Evolutionary conservation across 2,113 vertebrate species (phyloP).

Genomic region (Sterna hirundo): DNA sequence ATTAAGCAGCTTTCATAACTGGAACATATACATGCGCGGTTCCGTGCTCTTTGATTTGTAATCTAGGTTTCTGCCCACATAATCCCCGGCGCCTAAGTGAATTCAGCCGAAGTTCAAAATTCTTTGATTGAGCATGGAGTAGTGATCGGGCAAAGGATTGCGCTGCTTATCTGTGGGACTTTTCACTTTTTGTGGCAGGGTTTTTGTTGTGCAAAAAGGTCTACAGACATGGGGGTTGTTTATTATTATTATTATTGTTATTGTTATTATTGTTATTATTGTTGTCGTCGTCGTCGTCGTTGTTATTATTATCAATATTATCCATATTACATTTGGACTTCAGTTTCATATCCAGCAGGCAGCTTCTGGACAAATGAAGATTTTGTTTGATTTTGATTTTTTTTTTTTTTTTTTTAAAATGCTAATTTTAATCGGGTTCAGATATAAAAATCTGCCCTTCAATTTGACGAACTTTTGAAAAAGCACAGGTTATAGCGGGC

Average conservation of each 20-base stretch:
- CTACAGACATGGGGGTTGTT: neutral
- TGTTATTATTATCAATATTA: no score
- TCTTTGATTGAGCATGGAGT: neutral
- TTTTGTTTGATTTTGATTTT: neutral
- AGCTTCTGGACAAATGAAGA: neutral
- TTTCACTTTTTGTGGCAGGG: neutral
- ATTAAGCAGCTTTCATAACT: slow-evolving; percentile 57
- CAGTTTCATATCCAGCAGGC: neutral
- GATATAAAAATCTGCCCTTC: neutral
- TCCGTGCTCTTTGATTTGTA: slow-evolving; percentile 18
- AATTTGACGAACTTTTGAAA: neutral
- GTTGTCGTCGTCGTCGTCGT: no score
- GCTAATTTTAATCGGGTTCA: neutral
- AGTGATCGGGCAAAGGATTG: neutral
- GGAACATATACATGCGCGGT: neutral
- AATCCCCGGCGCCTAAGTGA: neutral
- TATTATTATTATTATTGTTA: neutral
- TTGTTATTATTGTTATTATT: neutral
- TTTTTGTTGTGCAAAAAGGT: neutral
- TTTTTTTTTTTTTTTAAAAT: neutral
- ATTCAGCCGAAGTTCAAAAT: slow-evolving; percentile 17
- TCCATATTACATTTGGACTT: neutral
- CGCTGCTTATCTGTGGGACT: neutral
- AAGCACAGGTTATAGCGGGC: neutral
- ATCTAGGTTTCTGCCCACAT: slow-evolving; percentile 26